Percentiles rank a stretch among this genome's conserved stretches.
These are phyloP conservation scores for Parotocinclus haroldoi DNA, from an alignment of 2,797 vertebrate genomes.

Conservation along the genomic window DNA sequence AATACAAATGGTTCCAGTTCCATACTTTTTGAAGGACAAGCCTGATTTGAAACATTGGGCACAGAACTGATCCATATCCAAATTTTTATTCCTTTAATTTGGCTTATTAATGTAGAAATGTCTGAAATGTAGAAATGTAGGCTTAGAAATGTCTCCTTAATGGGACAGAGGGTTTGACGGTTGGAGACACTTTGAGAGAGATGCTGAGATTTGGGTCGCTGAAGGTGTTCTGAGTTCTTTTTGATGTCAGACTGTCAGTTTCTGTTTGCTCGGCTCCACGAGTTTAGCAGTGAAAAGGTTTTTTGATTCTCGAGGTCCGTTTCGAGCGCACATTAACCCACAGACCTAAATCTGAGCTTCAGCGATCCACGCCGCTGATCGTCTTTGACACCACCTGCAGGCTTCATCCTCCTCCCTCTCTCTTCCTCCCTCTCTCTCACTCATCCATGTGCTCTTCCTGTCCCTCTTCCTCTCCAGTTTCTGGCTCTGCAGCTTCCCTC, in stretches of 20 bases:
- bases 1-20: too few species aligned
- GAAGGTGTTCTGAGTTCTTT: not conserved
- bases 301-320: not conserved
- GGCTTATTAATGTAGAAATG: too few species aligned
- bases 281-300: too few species aligned
- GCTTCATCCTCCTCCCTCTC: constrained; percentile 32
- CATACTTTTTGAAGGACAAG: too few species aligned
- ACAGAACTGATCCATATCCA: too few species aligned
- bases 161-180: too few species aligned
- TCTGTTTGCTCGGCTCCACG: constrained; percentile 18
- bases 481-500: constrained; percentile 49
- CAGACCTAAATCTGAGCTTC: constrained; percentile 57
- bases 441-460: constrained; percentile 37
- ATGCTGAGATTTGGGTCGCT: not conserved
- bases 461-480: not conserved
- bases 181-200: too few species aligned
- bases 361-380: too few species aligned
- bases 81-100: too few species aligned
- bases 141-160: too few species aligned
- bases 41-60: too few species aligned
- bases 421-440: constrained; percentile 44
- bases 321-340: constrained; percentile 46
- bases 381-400: not conserved
- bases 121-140: too few species aligned
- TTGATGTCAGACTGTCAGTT: not conserved